These are phyloP conservation scores for Lysandra coridon DNA, from an alignment of 2,888 invertebrate genomes.

Conservation along the genomic window DNA sequence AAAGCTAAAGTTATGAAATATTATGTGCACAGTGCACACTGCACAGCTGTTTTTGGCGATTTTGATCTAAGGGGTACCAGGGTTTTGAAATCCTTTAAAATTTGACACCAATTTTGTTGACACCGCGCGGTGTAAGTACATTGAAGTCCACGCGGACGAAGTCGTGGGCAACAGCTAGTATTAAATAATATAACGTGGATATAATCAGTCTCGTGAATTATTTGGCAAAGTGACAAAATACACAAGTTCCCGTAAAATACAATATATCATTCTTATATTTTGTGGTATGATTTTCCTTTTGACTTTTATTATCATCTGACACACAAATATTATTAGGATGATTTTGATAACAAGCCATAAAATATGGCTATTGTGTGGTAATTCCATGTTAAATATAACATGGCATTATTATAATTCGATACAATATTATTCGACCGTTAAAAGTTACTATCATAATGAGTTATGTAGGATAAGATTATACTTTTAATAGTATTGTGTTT, in stretches of 20 bases:
- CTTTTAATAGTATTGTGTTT: background rate
- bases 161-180: background rate
- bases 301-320: conserved; percentile 25
- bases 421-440: background rate
- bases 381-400: background rate
- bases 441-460: background rate
- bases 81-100: too few species aligned
- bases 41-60: too few species aligned
- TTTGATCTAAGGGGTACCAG: too few species aligned
- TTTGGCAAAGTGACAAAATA: conserved; percentile 30
- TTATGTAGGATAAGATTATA: background rate
- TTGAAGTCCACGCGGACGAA: too few species aligned
- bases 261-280: conserved; percentile 29
- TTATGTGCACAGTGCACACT: too few species aligned
- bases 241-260: conserved; percentile 24
- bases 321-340: conserved; percentile 12
- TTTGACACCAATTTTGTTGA: too few species aligned
- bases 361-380: background rate
- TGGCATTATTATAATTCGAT: background rate
- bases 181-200: conserved; percentile 1
- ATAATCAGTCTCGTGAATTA: conserved; percentile 23
- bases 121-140: too few species aligned
- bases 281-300: conserved; percentile 11
- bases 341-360: conserved; percentile 21
- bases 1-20: too few species aligned